Evolutionary conservation across 2,113 vertebrate genomes (phyloP), one percentile per base, ranked within the genome.

Genomic region (Oxyruncus cristatus): DNA sequence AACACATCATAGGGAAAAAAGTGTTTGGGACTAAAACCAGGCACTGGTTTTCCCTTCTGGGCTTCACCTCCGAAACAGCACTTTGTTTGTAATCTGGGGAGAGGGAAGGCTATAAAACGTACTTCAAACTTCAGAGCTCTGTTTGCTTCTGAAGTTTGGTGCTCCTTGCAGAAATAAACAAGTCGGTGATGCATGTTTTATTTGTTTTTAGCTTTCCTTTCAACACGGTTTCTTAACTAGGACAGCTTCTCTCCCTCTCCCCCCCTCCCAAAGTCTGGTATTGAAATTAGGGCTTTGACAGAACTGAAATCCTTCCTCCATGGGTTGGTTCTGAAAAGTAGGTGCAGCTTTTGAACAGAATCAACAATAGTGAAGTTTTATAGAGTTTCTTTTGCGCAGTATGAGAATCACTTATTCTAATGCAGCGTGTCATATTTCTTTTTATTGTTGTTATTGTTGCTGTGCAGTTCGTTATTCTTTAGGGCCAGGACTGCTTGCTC

Each of bases 161-260:
- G 42, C 72, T 90, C 2, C 2, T 91, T 95, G 96, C 91, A 91
- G 92, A 87, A 75, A 66, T 94, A 96, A 97, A 96, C 93, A 96
- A 92, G 58, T 80, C 28, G 1, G 41, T 63, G 82, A 71, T 96
- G 92, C 47, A 46, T 93, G 92, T 92, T 95, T 92, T 77, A 86
- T 93, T 94, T 94, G 96, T 85, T 96, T 93, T 88, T 81, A 81
- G 88, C 79, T 92, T 92, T 86, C 56, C 88, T 96, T 96, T 96
- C 91, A 92, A 87, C 65, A 16, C 68, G 32, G 12, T 53, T 88
- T 35, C 92, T 92, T 92, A 97, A 95, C 76, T 96, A 94, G 96
- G 96, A 28, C 96, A 95, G 65, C 83, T 88, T 47, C 44, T 41
- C 41, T 44, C 52, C 15, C 59, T 16, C 30, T 72, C 80, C 35